A percentile compares a stretch with the other conserved stretches of the same genome.
phyloP scores from a whole-genome alignment of 2,888 invertebrate genomes.

The Drosophila fulvimacula region DNA sequence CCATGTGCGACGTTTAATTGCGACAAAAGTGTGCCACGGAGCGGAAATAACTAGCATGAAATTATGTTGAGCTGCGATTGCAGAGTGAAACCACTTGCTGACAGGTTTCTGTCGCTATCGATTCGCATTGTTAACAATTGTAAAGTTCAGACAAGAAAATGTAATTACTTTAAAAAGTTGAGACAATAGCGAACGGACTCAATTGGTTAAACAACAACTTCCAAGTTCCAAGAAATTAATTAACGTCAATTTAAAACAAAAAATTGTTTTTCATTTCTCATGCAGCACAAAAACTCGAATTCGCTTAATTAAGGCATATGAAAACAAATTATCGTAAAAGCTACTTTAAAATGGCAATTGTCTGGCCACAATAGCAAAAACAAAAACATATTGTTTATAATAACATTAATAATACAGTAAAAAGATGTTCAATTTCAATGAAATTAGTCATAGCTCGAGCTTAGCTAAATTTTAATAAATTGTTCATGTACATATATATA shows the following conservation, averaged over 20 bases:
- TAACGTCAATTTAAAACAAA: conserved; percentile 54
- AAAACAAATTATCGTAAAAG: conserved; percentile 34
- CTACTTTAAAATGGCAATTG: conserved; percentile 13
- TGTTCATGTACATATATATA: not conserved
- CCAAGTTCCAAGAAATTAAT: conserved; percentile 68
- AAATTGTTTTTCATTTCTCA: conserved; percentile 19
- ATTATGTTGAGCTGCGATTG: conserved; percentile 14
- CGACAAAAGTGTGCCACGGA: conserved; percentile 49
- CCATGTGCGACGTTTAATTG: conserved; percentile 30
- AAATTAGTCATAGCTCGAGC: conserved; percentile 16
- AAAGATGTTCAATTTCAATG: not conserved
- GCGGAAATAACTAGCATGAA: conserved; percentile 44
- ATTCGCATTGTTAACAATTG: conserved; percentile 35
- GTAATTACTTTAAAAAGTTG: conserved; percentile 29
- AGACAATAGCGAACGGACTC: conserved; percentile 40
- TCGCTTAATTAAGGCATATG: conserved; percentile 58
- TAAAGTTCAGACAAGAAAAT: conserved; percentile 8
- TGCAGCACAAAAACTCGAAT: conserved; percentile 19
- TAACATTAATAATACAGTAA: conserved; percentile 16
- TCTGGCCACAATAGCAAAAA: not conserved
- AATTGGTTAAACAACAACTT: conserved; percentile 58
- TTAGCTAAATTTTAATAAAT: conserved; percentile 20
- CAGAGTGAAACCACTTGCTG: not conserved
- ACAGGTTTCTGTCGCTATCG: conserved; percentile 40
- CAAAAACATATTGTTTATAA: conserved; percentile 13